A percentile compares a stretch with the other conserved stretches of the same genome.
Evolutionary conservation across 2,888 invertebrate species (phyloP).

Genomic region (Copidosoma aretas): DNA sequence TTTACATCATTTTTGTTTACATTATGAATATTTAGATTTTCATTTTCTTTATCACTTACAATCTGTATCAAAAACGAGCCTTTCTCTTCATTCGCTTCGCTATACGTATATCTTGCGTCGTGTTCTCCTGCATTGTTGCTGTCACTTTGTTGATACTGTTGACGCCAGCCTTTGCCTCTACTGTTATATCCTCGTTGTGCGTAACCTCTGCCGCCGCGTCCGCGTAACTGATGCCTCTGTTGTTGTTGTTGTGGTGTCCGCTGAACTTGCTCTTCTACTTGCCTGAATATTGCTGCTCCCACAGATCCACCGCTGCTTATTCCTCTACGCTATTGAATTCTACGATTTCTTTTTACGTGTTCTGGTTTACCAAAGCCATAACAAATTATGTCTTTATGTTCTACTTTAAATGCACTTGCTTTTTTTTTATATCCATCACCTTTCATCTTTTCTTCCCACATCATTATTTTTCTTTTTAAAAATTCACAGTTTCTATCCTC

Average conservation of each 20-base stretch:
- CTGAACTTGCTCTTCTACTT: neutral
- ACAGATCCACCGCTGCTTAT: neutral
- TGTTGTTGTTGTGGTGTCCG: neutral
- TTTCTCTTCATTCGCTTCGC: neutral
- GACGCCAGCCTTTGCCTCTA: neutral
- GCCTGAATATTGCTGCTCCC: neutral
- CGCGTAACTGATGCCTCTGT: neutral
- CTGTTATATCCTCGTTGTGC: neutral
- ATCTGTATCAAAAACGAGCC: neutral
- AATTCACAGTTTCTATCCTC: no score
- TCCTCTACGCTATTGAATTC: neutral
- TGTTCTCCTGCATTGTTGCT: neutral
- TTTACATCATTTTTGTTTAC: neutral
- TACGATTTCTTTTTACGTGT: slow-evolving; percentile 8
- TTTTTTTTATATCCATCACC: slow-evolving; percentile 42
- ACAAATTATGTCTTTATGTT: slow-evolving; percentile 28
- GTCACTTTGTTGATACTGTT: no score
- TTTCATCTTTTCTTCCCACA: no score
- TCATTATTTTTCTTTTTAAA: no score
- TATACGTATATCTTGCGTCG: neutral
- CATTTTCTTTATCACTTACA: neutral
- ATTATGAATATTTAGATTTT: neutral
- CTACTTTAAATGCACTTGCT: slow-evolving; percentile 30
- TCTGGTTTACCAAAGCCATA: slow-evolving; percentile 28
- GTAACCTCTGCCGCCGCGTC: neutral